These are phyloP conservation scores for Ophonus ardosiacus DNA, from an alignment of 2,888 invertebrate genomes.

Conservation along the genomic window DNA sequence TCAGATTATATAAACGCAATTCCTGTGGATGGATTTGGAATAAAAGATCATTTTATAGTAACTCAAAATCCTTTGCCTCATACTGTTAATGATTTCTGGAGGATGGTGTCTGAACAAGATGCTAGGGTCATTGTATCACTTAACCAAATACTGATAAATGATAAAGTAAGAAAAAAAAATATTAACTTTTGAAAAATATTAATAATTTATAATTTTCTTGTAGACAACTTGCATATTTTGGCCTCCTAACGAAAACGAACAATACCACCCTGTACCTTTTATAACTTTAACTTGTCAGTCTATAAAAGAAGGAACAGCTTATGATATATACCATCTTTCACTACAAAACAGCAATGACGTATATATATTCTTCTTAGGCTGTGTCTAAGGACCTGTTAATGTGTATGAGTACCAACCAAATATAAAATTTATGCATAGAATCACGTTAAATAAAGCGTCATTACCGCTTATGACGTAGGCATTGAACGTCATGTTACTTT, in stretches of 20 bases:
- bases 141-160: slow-evolving; percentile 70
- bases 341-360: slow-evolving; percentile 59
- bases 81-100: slow-evolving; percentile 74
- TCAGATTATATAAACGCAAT: slow-evolving; percentile 73
- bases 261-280: slow-evolving; percentile 68
- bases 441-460: too few species aligned
- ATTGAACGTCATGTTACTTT: too few species aligned
- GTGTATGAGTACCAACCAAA: too few species aligned
- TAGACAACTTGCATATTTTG: slow-evolving; percentile 70
- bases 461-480: too few species aligned
- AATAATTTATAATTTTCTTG: slow-evolving; percentile 58
- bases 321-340: slow-evolving; percentile 59
- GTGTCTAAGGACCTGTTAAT: too few species aligned
- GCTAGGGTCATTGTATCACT: slow-evolving; percentile 71
- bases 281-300: slow-evolving; percentile 67
- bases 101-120: slow-evolving; percentile 72
- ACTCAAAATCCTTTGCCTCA: slow-evolving; percentile 72
- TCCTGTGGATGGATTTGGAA: slow-evolving; percentile 71
- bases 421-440: too few species aligned
- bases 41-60: slow-evolving; percentile 72
- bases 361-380: neutral
- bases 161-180: slow-evolving; percentile 68
- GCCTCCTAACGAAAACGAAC: slow-evolving; percentile 67
- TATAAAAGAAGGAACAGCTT: slow-evolving; percentile 54
- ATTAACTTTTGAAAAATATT: neutral